Conservation (phyloP, 1,140 invertebrate species). For the Drosophila sechellia region DNA sequence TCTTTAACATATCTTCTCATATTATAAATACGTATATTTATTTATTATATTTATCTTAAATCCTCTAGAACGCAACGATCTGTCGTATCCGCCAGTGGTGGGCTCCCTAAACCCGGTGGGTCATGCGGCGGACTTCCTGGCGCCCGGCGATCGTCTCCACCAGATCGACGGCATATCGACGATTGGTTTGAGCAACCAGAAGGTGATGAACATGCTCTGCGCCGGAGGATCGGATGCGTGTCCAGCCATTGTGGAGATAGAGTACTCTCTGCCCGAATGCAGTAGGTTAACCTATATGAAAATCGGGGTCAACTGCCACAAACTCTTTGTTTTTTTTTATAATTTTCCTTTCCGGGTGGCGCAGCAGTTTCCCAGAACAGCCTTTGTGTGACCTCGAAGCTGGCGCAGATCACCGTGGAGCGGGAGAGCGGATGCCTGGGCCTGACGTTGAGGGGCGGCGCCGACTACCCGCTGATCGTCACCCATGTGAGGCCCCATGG, state of each 20-base stretch:
- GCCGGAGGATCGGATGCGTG: slow-evolving; percentile 86
- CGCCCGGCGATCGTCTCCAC: slow-evolving; percentile 91
- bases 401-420: slow-evolving; percentile 91
- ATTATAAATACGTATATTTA: too few species aligned
- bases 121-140: slow-evolving; percentile 85
- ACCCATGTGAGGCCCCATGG: slow-evolving; percentile 95
- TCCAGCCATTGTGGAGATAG: slow-evolving; percentile 91
- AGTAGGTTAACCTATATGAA: slow-evolving; percentile 85
- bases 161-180: slow-evolving; percentile 93
- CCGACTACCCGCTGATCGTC: slow-evolving; percentile 91
- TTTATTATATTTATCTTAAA: too few species aligned
- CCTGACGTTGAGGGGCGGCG: slow-evolving; percentile 93
- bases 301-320: background rate
- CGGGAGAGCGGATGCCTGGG: slow-evolving; percentile 94
- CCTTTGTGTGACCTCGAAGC: slow-evolving; percentile 89
- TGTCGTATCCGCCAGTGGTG: slow-evolving; percentile 84
- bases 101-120: slow-evolving; percentile 80
- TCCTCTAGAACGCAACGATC: slow-evolving; percentile 75
- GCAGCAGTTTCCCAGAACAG: slow-evolving; percentile 87
- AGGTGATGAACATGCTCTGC: slow-evolving; percentile 91
- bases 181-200: slow-evolving; percentile 90
- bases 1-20: too few species aligned
- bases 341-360: slow-evolving; percentile 1
- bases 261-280: slow-evolving; percentile 92
- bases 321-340: too few species aligned